phyloP scores from a whole-genome alignment of 2,113 vertebrate genomes.

The Lynx canadensis region DNA sequence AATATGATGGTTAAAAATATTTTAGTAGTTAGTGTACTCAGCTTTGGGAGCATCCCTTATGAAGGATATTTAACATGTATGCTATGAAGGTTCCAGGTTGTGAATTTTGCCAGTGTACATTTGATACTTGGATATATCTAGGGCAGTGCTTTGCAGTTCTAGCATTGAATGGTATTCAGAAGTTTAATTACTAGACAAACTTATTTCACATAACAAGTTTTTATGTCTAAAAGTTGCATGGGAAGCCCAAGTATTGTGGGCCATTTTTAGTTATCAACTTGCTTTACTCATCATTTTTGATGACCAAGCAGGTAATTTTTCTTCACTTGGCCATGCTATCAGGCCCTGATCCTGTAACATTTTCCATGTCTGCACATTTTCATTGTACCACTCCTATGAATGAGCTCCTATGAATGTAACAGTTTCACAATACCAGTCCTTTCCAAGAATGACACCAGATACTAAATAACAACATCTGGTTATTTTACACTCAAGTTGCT shows the following conservation, averaged over 20 bases:
- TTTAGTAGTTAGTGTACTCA: background rate
- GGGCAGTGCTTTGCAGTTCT: background rate
- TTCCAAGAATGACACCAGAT: background rate
- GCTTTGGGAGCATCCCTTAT: background rate
- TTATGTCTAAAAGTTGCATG: background rate
- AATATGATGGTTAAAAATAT: background rate
- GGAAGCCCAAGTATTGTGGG: background rate
- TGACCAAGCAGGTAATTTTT: background rate
- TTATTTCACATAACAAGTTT: background rate
- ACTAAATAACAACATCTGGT: background rate
- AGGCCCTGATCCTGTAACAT: background rate
- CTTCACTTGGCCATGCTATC: background rate
- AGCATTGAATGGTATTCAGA: background rate
- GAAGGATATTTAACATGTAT: background rate
- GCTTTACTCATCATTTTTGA: background rate
- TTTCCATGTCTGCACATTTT: background rate
- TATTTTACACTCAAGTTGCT: background rate
- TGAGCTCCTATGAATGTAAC: background rate
- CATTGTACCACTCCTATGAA: background rate
- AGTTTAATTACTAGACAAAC: background rate
- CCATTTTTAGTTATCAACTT: background rate
- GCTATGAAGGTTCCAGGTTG: background rate
- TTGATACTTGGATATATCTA: background rate
- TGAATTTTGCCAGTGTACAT: background rate
- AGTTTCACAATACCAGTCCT: background rate